These are phyloP conservation scores for Laupala kohalensis DNA, from an alignment of 1,140 invertebrate genomes.

Conservation along the genomic window DNA sequence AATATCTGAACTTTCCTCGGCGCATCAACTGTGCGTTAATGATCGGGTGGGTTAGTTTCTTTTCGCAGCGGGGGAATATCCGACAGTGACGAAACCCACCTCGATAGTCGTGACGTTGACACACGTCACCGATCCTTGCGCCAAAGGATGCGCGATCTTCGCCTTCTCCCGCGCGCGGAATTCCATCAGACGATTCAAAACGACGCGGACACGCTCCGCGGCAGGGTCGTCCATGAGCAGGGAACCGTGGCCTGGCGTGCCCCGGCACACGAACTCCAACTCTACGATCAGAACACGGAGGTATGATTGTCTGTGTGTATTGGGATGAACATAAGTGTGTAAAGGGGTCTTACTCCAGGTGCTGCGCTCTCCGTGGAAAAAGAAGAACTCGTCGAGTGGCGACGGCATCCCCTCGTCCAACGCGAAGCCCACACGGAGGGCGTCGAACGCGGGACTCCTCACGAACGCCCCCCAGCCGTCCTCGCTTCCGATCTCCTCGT, in stretches of 20 bases:
- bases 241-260: not conserved
- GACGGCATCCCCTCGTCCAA: constrained; percentile 77
- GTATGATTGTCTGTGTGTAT: not conserved
- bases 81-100: too few relatives aligned
- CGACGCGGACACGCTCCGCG: not conserved
- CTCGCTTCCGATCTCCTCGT: constrained; percentile 83
- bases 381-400: constrained; percentile 42
- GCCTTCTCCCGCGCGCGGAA: not conserved
- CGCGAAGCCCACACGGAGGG: constrained; percentile 78
- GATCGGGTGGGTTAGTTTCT: too few relatives aligned
- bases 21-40: too few relatives aligned
- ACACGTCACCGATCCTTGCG: not conserved
- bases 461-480: constrained; percentile 77
- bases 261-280: not conserved
- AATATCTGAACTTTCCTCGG: too few relatives aligned
- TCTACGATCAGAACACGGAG: too few relatives aligned
- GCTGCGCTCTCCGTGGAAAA: constrained; percentile 65
- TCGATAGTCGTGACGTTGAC: not conserved
- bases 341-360: constrained; percentile 45
- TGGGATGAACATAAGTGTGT: not conserved
- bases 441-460: constrained; percentile 56
- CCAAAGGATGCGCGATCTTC: not conserved
- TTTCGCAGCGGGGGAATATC: too few relatives aligned
- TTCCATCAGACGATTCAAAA: not conserved
- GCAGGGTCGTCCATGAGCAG: not conserved